Base-by-base conservation (phyloP, 2,113 vertebrate species). In the Sinocyclocheilus maitianheensis region DNA sequence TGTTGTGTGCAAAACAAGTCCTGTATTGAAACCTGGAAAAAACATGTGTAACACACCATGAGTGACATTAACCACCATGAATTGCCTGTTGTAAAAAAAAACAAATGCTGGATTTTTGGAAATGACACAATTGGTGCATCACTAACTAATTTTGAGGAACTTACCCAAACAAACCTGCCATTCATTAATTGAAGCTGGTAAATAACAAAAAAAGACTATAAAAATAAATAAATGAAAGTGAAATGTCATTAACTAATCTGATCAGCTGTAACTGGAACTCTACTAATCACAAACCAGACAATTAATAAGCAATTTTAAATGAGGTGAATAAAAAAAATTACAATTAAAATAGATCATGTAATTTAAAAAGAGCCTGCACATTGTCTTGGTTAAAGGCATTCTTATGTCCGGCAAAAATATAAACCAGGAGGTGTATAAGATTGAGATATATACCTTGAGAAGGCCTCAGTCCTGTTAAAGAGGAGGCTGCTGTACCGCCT, bases 101-200 rank as follows among this genome's bases (percentile, higher is more conserved):
- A 81, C 22, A 79, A 40, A n/a, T 18, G 60, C n/a, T 81, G 60
- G 37, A 18, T 65, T 65, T 81, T 81, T 81, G 79, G 40, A 81
- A 48, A 81, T 65, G 1, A 46, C 43, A 81, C 78, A 63, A 81
- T 81, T 81, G 46, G 60, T 65, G n/a, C 22, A 62, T n/a, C 22
- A n/a, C 22, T 3, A 22, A 13, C 26, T 43, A 14, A 26, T 65
- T 81, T 65, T 48, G 24, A 67, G 79, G 79, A 81, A 81, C n/a
- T 81, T 30, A 48, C 2, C 22, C n/a, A 65, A 65, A 81, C 79
- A 81, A 2, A 26, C 16, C 14, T 48, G 40, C n/a, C 60, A 67
- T 81, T 65, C n/a, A 81, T 43, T 81, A 55, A 55, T 11, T 77
- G n/a, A 77, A 30, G 8, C 12, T 24, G n/a, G 76, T 55, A 77